Evolutionary conservation across 2,113 vertebrate species (phyloP), one percentile per base, ranked within the genome.

Genomic region (Larimichthys polyactis): DNA sequence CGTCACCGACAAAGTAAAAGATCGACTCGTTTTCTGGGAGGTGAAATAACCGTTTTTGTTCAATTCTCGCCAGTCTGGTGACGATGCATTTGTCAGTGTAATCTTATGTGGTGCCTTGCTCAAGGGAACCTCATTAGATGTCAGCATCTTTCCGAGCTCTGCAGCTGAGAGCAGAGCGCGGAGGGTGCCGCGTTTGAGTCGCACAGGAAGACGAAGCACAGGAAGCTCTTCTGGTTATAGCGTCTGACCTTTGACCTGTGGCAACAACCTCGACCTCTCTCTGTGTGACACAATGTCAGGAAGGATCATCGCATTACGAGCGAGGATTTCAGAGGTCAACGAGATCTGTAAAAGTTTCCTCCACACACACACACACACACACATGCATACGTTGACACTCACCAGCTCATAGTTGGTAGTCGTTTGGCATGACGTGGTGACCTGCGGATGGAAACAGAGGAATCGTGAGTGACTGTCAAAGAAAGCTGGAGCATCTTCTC

Each of bases 391-490:
- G 7, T 16, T 44, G 5, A 4, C 36, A 91, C 93, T 93, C 90
- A 94, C 93, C 83, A 85, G 92, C 63, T 94, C 92, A 92, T 86
- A 73, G 90, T 77, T 94, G 81, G 89, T 86, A 2, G 87, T 66
- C 11, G 87, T 86, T 27, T 93, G 91, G 87, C 93, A 94, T 73
- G 91, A 81, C 52, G 93, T 89, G 79, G 91, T 93, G 68, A 92
- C 92, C 92, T 94, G 91, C 1, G 1, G 54, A 43, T 4, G 52
- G n/a, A 82, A 70, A 82, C 3, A 86, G 9, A 63, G 46, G 69
- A 10, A 55, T 40, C 10, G 29, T 32, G 19, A 78, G 71, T 52
- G 51, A 36, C 20, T n/a, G 43, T 43, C 32, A 12, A 20, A 60
- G 17, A 59, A n/a, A 27, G 55, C 29, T 22, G 46, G 3, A 62